Evolutionary conservation across 2,797 vertebrate species (phyloP).

Genomic region (Malacoraja senta): DNA sequence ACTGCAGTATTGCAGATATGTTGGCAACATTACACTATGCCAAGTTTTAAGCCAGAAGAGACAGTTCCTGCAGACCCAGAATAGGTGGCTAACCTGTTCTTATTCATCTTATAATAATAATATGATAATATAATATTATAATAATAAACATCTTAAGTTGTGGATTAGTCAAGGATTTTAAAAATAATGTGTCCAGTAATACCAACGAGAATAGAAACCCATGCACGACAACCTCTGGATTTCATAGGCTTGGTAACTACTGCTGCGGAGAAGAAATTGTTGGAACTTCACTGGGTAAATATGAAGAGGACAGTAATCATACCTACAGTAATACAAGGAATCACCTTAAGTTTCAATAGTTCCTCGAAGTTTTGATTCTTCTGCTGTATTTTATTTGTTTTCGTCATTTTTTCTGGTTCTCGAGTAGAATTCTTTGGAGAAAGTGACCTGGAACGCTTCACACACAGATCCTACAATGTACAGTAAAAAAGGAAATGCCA

Average conservation of each 20-base stretch:
- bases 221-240: not conserved
- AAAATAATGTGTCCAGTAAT: not conserved
- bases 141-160: not conserved
- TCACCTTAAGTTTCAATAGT: slow-evolving; percentile 78
- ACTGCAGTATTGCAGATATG: not conserved
- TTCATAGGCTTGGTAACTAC: too few relatives aligned
- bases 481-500: slow-evolving; percentile 71
- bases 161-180: not conserved
- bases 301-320: not conserved
- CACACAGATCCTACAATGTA: slow-evolving; percentile 67
- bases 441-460: slow-evolving; percentile 83
- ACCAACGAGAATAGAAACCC: not conserved
- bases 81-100: not conserved
- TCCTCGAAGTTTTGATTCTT: slow-evolving; percentile 77
- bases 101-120: too few relatives aligned
- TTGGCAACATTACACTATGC: not conserved
- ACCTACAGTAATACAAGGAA: slow-evolving; percentile 13
- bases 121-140: too few relatives aligned
- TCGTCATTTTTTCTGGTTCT: slow-evolving; percentile 55
- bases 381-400: slow-evolving; percentile 62
- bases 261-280: not conserved
- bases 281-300: not conserved
- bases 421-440: slow-evolving; percentile 72
- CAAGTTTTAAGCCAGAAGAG: not conserved
- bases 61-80: not conserved